Conservation (phyloP, 64 coral and sea anemone genomes). For the Stichodactyla helianthus region DNA sequence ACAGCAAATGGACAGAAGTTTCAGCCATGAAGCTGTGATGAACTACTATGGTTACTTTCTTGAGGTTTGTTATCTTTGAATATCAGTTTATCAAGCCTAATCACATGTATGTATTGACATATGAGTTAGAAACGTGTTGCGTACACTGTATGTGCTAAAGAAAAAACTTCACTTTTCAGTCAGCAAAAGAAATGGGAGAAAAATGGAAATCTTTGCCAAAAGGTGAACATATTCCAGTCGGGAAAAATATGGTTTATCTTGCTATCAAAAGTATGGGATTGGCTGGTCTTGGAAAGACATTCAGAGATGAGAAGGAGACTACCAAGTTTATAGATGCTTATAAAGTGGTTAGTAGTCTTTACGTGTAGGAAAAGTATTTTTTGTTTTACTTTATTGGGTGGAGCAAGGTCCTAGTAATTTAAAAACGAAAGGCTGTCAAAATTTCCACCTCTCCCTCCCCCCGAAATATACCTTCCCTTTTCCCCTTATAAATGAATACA, state of each 20-base stretch:
- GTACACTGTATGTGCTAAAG: not conserved
- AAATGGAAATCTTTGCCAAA: not conserved
- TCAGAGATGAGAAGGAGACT: not conserved
- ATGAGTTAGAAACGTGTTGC: not conserved
- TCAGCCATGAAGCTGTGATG: slow-evolving; percentile 69
- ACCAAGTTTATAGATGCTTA: not conserved
- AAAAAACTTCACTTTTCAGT: not conserved
- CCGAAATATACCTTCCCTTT: too few relatives aligned
- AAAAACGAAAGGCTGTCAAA: not conserved
- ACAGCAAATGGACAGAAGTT: slow-evolving; percentile 62
- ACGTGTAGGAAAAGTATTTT: not conserved
- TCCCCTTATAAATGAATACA: too few relatives aligned
- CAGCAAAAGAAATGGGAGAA: not conserved
- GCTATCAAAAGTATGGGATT: slow-evolving; percentile 2
- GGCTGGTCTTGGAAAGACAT: slow-evolving; percentile 17
- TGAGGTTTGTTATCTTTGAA: slow-evolving; percentile 17
- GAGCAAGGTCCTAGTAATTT: not conserved
- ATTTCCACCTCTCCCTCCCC: too few relatives aligned
- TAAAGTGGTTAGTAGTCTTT: not conserved
- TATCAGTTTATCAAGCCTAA: not conserved
- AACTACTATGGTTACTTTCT: slow-evolving; percentile 69
- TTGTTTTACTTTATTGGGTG: not conserved
- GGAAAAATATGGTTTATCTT: not conserved
- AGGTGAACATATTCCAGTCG: slow-evolving; percentile 13
- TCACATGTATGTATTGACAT: not conserved